Evolutionary conservation across 2,888 invertebrate species (phyloP).

Genomic region (Phrixothrix hirtus): DNA sequence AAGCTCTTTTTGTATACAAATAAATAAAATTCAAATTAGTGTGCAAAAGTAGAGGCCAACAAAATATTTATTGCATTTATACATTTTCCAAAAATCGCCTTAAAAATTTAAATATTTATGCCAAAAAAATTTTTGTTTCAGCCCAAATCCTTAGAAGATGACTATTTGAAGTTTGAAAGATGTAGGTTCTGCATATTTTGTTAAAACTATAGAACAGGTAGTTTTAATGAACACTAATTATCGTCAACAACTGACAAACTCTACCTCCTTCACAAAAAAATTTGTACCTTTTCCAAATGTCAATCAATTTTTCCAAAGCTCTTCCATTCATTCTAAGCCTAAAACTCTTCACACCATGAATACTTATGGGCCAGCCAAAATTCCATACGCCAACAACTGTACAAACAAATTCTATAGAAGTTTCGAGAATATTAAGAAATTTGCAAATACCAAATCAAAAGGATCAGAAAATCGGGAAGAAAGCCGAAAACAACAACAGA

Average conservation of each 20-base stretch:
- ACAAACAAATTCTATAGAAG: constrained; percentile 11
- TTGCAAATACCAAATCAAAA: constrained; percentile 4
- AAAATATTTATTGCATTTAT: no score
- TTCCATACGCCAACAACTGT: constrained; percentile 1
- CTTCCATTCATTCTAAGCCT: not conserved
- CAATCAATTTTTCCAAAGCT: not conserved
- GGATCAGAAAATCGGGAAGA: constrained; percentile 4
- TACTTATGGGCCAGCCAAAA: constrained; percentile 2
- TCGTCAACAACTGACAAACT: not conserved
- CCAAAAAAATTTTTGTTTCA: no score
- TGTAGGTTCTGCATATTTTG: no score
- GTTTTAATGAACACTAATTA: not conserved
- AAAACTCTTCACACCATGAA: not conserved
- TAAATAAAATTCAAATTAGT: no score
- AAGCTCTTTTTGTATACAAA: no score
- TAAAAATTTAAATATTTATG: no score
- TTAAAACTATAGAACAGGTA: no score
- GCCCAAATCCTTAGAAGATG: no score
- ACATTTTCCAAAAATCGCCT: no score
- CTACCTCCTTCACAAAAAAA: constrained; percentile 1
- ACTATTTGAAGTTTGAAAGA: no score
- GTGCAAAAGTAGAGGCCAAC: no score
- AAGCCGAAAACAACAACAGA: constrained; percentile 8
- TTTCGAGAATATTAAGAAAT: constrained; percentile 3
- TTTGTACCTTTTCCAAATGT: not conserved